Percentiles rank a stretch among this genome's conserved stretches.
phyloP scores from a whole-genome alignment of 30 jellyfish, hydroid and myxozoan species.

The Aurelia sp. region DNA sequence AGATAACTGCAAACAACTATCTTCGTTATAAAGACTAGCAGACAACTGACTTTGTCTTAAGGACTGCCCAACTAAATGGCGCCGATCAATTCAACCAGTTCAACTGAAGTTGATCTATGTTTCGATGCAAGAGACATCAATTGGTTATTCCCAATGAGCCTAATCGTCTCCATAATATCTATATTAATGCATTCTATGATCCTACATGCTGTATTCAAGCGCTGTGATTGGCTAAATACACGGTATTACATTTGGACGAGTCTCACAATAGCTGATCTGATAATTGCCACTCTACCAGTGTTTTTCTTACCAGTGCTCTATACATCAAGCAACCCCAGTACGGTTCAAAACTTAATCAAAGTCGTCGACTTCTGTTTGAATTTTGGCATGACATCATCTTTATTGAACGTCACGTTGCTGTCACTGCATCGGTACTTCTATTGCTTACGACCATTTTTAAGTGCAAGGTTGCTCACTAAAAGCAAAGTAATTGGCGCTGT shows the following conservation, averaged over 20 bases:
- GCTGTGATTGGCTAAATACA: not conserved
- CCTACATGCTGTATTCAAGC: not conserved
- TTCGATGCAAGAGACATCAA: not conserved
- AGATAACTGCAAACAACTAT: too few species aligned
- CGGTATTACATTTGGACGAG: not conserved
- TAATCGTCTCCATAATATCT: not conserved
- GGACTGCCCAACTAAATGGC: too few species aligned
- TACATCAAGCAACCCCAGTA: not conserved
- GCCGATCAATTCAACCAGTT: too few species aligned
- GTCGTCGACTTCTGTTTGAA: not conserved
- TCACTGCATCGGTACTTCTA: not conserved
- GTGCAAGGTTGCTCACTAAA: not conserved
- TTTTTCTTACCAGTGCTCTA: not conserved
- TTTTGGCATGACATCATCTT: not conserved
- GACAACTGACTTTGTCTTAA: too few species aligned
- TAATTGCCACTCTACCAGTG: not conserved
- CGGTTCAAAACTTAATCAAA: not conserved
- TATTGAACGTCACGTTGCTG: not conserved
- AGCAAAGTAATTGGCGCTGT: not conserved
- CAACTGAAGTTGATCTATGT: too few species aligned
- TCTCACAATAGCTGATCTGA: not conserved
- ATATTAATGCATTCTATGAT: not conserved
- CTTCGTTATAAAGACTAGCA: too few species aligned
- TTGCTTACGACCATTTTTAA: not conserved
- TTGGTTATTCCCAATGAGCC: not conserved